These are phyloP conservation scores for Tragelaphus oryx DNA, from an alignment of 2,797 vertebrate genomes.

Conservation along the genomic window DNA sequence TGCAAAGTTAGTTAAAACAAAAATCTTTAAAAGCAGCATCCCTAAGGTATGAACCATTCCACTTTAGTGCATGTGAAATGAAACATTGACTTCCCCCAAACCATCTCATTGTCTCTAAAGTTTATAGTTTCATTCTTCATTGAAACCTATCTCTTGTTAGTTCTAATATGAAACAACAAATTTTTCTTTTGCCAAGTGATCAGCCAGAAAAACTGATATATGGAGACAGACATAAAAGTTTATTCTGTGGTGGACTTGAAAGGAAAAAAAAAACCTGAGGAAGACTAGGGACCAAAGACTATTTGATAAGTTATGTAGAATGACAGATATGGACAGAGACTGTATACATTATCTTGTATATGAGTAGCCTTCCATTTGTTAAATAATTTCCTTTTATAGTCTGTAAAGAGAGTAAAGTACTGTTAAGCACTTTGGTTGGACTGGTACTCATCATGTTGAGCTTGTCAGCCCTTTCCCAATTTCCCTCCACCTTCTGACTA, in stretches of 20 bases:
- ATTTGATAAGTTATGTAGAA: conserved; percentile 41
- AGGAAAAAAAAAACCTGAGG: not conserved
- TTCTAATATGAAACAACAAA: not conserved
- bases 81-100: not conserved
- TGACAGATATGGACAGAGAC: conserved; percentile 57
- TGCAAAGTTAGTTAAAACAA: not conserved
- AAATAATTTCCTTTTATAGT: conserved; percentile 56
- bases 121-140: not conserved
- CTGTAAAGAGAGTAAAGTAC: not conserved
- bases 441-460: not conserved
- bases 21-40: not conserved
- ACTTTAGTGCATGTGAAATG: not conserved
- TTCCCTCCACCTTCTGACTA: not conserved
- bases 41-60: not conserved
- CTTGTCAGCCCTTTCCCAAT: conserved; percentile 7
- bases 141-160: not conserved
- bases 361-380: conserved; percentile 39
- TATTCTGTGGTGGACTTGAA: conserved; percentile 30
- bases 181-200: not conserved
- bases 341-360: conserved; percentile 2
- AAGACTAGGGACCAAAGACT: conserved; percentile 22
- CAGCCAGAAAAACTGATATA: not conserved
- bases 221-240: not conserved
- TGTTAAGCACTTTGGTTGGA: conserved; percentile 37
- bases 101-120: not conserved